Evolutionary conservation across 2,113 vertebrate species (phyloP), one percentile per base, ranked within the genome.

Genomic region (Ceuthmochares aereus): DNA sequence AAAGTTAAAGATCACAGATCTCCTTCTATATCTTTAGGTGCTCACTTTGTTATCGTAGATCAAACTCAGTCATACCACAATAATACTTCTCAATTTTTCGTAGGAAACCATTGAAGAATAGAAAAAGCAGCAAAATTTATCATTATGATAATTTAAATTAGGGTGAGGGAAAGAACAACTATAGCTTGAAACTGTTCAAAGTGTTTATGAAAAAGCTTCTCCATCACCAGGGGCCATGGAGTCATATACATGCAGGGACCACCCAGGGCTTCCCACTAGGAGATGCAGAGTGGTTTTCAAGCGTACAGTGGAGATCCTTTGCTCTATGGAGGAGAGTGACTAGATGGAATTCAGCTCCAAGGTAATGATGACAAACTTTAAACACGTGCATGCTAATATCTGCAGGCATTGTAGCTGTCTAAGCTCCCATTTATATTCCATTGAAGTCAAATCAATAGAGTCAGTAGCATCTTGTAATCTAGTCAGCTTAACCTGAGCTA

Each of bases 221-320:
- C 59, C 18, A 12, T 2, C 8, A 68, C 7, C 18, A 26, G 32
- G 20, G 54, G 9, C 14, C 27, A 16, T 8, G 29, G 40, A 52
- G 45, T 16, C 27, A 20, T 9, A 34, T 12, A 26, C 10, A 14
- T 22, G 27, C 60, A 47, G 51, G 25, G 43, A 54, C 12, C 6
- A 25, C 14, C 14, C 49, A 54, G n/a, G n/a, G 17, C 5, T 30
- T 58, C 27, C n/a, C 34, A 27, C 73, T 25, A 27, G 16, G 30
- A 69, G 37, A 2, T 25, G 29, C 15, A 54, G 78, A 29, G 12
- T 7, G 27, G 12, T 45, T 67, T 72, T 22, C 2, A 3, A 29
- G 19, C 0, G 0, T 6, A 2, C 7, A 22, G 14, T 45, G 37
- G 11, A 75, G 20, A 37, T 25, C 37, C 54, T 18, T 11, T 21